phyloP scores from a whole-genome alignment of 2,113 vertebrate species.

The Macquaria australasica region DNA sequence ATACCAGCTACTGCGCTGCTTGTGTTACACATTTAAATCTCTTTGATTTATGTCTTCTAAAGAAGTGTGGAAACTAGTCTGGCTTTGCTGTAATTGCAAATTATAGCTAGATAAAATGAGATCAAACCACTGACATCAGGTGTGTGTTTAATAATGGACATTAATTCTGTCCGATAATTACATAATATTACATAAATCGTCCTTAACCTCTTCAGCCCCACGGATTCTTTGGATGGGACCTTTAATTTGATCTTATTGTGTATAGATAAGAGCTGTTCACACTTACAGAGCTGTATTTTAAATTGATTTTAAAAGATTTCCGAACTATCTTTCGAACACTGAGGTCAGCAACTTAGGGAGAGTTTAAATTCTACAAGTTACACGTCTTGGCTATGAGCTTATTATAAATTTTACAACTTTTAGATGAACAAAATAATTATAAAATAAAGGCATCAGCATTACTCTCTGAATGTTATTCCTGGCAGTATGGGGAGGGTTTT shows the following conservation, averaged over 20 bases:
- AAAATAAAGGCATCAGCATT: background rate
- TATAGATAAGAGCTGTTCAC: conserved; percentile 19
- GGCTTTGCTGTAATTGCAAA: background rate
- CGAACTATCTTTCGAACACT: too few relatives aligned
- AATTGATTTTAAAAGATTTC: background rate
- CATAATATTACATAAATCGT: background rate
- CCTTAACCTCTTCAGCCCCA: conserved; percentile 1
- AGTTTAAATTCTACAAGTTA: background rate
- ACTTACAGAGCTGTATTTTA: background rate
- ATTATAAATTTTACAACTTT: background rate
- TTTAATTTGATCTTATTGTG: background rate
- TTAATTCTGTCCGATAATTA: conserved; percentile 19
- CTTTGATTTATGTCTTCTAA: conserved; percentile 7
- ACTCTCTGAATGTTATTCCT: too few relatives aligned
- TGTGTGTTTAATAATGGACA: background rate
- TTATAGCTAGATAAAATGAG: background rate
- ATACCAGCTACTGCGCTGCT: background rate
- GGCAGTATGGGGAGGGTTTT: too few relatives aligned
- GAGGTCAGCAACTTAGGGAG: background rate
- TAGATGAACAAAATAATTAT: background rate
- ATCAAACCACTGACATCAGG: background rate
- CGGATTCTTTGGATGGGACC: background rate
- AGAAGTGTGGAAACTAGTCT: background rate
- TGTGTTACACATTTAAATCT: conserved; percentile 28
- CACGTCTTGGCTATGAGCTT: too few relatives aligned